Evolutionary conservation across 1,140 invertebrate genomes (phyloP).

Genomic region (Caenorhabditis inopinata): DNA sequence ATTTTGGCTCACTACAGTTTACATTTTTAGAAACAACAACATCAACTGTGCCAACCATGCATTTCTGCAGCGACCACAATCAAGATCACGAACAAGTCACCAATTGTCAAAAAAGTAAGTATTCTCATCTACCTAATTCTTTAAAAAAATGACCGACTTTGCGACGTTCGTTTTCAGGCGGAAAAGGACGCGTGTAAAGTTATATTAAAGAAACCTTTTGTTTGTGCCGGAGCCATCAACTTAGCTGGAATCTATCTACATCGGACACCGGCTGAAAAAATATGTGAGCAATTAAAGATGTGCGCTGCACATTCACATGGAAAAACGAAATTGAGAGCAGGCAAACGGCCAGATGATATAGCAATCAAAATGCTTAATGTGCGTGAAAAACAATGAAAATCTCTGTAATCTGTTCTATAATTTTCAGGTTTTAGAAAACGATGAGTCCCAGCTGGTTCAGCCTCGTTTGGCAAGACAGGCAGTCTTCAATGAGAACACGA

Average conservation of each 20-base stretch:
- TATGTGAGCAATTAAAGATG: not conserved
- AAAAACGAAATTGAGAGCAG: not conserved
- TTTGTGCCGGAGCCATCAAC: not conserved
- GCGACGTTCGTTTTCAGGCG: not conserved
- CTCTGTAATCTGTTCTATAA: not conserved
- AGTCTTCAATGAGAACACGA: not conserved
- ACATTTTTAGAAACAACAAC: not conserved
- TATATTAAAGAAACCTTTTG: not conserved
- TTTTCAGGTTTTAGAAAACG: not conserved
- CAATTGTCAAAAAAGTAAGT: not conserved
- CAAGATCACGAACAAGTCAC: slow-evolving; percentile 5
- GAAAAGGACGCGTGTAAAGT: not conserved
- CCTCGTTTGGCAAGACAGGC: not conserved
- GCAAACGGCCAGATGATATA: not conserved
- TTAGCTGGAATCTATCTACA: not conserved
- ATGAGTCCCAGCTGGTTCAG: not conserved
- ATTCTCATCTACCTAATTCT: not conserved
- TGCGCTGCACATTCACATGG: not conserved
- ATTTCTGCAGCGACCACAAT: not conserved
- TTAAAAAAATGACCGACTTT: no score
- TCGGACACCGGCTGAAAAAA: not conserved
- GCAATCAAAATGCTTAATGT: not conserved
- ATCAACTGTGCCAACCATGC: not conserved
- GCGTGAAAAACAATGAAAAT: not conserved
- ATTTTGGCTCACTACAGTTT: no score